phyloP scores from a whole-genome alignment of 2,888 invertebrate genomes.

The Penaeus monodon region DNA sequence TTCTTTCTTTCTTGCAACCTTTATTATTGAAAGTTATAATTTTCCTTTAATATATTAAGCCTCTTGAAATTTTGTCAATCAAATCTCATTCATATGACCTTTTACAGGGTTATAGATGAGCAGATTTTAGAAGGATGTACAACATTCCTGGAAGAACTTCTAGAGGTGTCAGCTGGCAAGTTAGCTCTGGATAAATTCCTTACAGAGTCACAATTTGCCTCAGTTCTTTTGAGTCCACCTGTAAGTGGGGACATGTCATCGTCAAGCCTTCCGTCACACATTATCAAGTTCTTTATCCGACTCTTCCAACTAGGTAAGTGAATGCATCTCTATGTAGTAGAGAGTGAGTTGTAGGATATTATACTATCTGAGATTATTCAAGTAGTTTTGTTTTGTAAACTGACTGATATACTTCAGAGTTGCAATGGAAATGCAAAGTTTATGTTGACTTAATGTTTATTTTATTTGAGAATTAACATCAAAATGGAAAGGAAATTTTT shows the following conservation, averaged over 20 bases:
- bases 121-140: constrained; percentile 79
- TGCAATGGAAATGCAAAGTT: too few species aligned
- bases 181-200: constrained; percentile 88
- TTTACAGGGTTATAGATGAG: constrained; percentile 74
- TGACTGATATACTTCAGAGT: too few species aligned
- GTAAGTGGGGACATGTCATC: constrained; percentile 68
- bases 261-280: constrained; percentile 68
- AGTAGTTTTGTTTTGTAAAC: too few species aligned
- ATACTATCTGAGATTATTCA: too few species aligned
- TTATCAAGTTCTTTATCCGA: constrained; percentile 85
- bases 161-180: constrained; percentile 85
- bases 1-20: not conserved
- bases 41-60: not conserved
- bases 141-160: constrained; percentile 86
- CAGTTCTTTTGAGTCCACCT: constrained; percentile 84
- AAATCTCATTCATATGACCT: constrained; percentile 2
- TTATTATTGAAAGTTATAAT: not conserved
- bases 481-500: too few species aligned
- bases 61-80: not conserved
- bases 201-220: constrained; percentile 76
- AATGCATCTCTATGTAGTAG: not conserved
- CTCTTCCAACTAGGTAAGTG: constrained; percentile 74
- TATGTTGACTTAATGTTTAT: too few species aligned
- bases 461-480: too few species aligned
- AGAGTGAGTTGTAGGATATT: too few species aligned